Conservation (phyloP, 1,140 invertebrate species). For the Rhizoglyphus robini region DNA sequence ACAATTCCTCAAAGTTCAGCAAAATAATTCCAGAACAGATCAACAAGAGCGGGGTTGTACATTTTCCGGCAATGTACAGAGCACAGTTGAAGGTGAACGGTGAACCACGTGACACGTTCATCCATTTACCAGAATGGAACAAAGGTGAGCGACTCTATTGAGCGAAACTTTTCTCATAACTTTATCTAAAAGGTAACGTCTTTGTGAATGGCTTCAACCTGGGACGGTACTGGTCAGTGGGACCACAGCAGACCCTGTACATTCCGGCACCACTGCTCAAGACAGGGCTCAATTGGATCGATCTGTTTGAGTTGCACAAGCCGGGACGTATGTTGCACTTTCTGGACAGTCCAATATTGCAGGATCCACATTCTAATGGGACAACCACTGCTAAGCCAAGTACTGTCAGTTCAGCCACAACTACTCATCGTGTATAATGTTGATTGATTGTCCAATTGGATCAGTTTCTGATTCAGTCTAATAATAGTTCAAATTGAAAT, state of each 20-base stretch:
- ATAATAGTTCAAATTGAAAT: too few species aligned
- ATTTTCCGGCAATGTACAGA: not conserved
- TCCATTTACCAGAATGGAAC: conserved; percentile 50
- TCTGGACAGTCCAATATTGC: too few species aligned
- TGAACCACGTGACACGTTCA: conserved; percentile 43
- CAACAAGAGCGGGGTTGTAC: not conserved
- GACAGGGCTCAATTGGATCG: not conserved
- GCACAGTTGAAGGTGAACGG: not conserved
- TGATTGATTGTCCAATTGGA: too few species aligned
- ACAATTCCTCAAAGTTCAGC: too few species aligned
- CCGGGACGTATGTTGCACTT: too few species aligned
- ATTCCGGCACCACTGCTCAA: conserved; percentile 44
- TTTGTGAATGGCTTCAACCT: conserved; percentile 57
- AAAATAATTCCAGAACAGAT: not conserved
- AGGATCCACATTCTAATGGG: too few species aligned
- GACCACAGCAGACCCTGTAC: conserved; percentile 61
- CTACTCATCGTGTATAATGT: too few species aligned
- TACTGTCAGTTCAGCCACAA: too few species aligned
- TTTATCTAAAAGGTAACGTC: conserved; percentile 54
- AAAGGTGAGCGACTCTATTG: too few species aligned
- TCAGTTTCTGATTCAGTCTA: too few species aligned
- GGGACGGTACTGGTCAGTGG: conserved; percentile 60
- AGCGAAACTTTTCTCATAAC: too few species aligned
- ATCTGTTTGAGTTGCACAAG: conserved; percentile 22
- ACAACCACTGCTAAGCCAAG: too few species aligned